Conservation (phyloP, 2,797 vertebrate species). For the Falco cherrug region DNA sequence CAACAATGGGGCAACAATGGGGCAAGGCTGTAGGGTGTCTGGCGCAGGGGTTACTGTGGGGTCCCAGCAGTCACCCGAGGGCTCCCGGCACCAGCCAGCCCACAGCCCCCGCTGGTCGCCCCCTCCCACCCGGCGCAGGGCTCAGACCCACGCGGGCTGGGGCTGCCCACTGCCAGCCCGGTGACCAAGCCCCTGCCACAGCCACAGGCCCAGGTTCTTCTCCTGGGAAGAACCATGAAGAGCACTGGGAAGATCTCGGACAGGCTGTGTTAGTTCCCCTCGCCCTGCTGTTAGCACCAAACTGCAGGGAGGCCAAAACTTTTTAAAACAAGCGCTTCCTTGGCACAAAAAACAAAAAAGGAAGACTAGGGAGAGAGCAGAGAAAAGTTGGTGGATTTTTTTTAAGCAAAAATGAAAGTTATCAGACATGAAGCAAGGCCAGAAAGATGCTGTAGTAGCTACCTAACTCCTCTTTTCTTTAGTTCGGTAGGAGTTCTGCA, state of each 20-base stretch:
- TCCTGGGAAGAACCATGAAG: not conserved
- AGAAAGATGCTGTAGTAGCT: not conserved
- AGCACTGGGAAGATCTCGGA: not conserved
- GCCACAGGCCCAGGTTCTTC: not conserved
- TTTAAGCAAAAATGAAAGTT: not conserved
- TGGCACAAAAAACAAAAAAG: not conserved
- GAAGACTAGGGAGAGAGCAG: not conserved
- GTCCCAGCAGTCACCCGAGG: slow-evolving; percentile 31
- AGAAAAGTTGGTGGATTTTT: not conserved
- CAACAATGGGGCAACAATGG: too few relatives aligned
- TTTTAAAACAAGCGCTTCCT: not conserved
- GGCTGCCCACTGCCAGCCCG: too few relatives aligned
- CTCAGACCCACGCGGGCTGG: too few relatives aligned
- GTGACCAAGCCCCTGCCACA: not conserved
- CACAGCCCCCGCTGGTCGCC: too few relatives aligned
- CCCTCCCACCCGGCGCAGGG: too few relatives aligned
- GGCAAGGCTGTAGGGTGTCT: too few relatives aligned
- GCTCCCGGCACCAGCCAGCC: too few relatives aligned
- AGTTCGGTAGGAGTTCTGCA: not conserved
- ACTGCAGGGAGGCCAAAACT: not conserved
- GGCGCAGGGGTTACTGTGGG: not conserved
- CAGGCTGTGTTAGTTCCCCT: not conserved
- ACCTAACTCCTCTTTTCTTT: not conserved
- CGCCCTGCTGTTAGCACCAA: not conserved
- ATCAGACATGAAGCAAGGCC: not conserved